Evolutionary conservation across 2,888 invertebrate species (phyloP).

Genomic region (Epinotia bilunana): DNA sequence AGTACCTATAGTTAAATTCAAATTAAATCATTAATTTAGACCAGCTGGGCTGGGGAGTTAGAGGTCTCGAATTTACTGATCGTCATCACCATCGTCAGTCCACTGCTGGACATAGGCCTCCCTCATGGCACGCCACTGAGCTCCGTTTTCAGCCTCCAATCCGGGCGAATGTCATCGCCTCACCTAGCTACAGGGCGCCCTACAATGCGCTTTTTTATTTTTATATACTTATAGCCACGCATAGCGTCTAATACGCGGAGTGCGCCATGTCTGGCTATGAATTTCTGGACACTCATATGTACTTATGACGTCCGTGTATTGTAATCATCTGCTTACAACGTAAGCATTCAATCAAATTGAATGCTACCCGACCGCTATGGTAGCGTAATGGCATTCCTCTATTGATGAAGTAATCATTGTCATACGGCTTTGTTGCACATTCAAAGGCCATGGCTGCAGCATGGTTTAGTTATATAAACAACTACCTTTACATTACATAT

Average conservation of each 20-base stretch:
- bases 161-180: too few relatives aligned
- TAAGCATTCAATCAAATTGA: conserved; percentile 17
- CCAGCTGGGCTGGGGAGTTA: too few relatives aligned
- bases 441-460: conserved; percentile 17
- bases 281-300: conserved; percentile 12
- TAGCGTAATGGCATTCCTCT: conserved; percentile 29
- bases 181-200: too few relatives aligned
- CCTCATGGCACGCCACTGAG: background rate
- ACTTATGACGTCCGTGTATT: conserved; percentile 19
- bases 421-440: conserved; percentile 25
- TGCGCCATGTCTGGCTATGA: conserved; percentile 3
- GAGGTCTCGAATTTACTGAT: too few relatives aligned
- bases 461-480: conserved; percentile 5
- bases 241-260: background rate
- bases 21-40: too few relatives aligned
- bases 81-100: too few relatives aligned
- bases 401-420: conserved; percentile 23
- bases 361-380: conserved; percentile 24
- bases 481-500: background rate
- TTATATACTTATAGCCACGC: background rate
- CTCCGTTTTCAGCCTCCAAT: background rate
- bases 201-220: too few relatives aligned
- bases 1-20: too few relatives aligned
- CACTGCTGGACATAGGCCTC: too few relatives aligned
- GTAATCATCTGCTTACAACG: conserved; percentile 9